phyloP scores from a whole-genome alignment of 2,888 invertebrate species.

The Eilema caniola region DNA sequence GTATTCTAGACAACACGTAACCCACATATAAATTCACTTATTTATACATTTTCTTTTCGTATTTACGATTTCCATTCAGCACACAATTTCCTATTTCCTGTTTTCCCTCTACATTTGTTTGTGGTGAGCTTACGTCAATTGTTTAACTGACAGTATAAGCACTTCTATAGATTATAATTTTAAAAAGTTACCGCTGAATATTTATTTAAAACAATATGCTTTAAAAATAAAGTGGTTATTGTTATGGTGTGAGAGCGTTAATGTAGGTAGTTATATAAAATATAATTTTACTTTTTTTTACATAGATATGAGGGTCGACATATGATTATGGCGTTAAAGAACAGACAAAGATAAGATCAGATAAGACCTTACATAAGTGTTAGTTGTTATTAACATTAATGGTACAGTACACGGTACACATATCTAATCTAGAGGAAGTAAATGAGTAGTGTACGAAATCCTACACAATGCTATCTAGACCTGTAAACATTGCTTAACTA shows the following conservation, averaged over 20 bases:
- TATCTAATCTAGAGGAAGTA: not conserved
- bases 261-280: not conserved
- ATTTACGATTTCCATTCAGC: conserved; percentile 10
- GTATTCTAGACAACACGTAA: not conserved
- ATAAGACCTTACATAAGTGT: not conserved
- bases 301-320: conserved; percentile 4
- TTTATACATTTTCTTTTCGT: not conserved
- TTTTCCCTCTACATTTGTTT: conserved; percentile 53
- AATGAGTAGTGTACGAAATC: not conserved
- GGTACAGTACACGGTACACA: not conserved
- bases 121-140: conserved; percentile 38
- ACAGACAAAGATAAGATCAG: not conserved
- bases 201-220: not conserved
- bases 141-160: not conserved
- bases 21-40: not conserved
- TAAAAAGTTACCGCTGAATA: conserved; percentile 29
- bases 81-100: conserved; percentile 44
- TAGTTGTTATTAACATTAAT: not conserved
- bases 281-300: not conserved
- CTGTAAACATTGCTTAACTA: too few species aligned
- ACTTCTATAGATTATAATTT: conserved; percentile 7
- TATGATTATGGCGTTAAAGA: not conserved
- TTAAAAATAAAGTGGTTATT: conserved; percentile 8
- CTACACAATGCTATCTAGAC: too few species aligned
- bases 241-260: conserved; percentile 6